Evolutionary conservation across 1,140 invertebrate genomes (phyloP).

Genomic region (Copidosoma floridanum): DNA sequence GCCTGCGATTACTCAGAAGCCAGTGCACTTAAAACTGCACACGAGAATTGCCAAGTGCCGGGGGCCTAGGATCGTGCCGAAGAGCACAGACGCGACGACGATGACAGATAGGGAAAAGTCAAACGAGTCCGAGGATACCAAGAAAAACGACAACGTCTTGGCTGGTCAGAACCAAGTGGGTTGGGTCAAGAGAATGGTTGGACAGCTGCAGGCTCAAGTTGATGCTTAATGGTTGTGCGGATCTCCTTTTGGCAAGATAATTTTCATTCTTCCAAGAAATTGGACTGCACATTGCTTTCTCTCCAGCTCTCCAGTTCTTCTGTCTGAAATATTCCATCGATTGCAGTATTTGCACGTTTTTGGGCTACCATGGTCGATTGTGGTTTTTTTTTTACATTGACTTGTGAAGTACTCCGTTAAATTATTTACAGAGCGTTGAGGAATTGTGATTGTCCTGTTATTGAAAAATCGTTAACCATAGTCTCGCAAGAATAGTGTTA

Average conservation of each 20-base stretch:
- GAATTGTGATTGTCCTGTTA: no score
- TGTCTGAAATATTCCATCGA: background rate
- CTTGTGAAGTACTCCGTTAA: no score
- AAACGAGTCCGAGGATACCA: slow-evolving; percentile 15
- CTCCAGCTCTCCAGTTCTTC: background rate
- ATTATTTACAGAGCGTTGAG: no score
- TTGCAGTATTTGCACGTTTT: no score
- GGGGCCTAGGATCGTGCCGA: background rate
- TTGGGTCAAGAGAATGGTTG: slow-evolving; percentile 54
- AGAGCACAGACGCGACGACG: background rate
- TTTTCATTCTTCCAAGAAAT: background rate
- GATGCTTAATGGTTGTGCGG: slow-evolving; percentile 34
- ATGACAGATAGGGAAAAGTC: no score
- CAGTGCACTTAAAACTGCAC: slow-evolving; percentile 37
- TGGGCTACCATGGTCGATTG: no score
- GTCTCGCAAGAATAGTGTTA: no score
- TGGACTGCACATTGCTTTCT: no score
- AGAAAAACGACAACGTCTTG: slow-evolving; percentile 47
- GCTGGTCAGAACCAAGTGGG: slow-evolving; percentile 52
- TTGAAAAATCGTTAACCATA: no score
- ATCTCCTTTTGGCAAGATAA: no score
- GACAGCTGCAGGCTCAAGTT: slow-evolving; percentile 48
- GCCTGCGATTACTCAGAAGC: slow-evolving; percentile 39
- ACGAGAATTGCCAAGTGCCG: slow-evolving; percentile 18
- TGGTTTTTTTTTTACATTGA: no score